Evolutionary conservation across 2,113 vertebrate species (phyloP).

Genomic region (Peromyscus leucopus): DNA sequence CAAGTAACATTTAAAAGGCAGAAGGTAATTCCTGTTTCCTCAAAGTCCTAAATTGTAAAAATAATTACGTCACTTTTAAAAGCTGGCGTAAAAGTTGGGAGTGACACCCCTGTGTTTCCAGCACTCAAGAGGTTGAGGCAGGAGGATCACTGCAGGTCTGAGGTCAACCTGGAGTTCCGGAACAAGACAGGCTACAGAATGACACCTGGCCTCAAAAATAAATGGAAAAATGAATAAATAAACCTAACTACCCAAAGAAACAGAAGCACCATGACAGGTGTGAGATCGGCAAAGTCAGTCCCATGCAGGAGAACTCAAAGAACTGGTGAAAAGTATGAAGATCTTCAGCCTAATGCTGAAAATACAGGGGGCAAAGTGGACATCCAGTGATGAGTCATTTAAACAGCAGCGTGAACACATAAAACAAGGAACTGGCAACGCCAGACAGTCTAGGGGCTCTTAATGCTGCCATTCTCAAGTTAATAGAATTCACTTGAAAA

Average conservation of each 20-base stretch:
- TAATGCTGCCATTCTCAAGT: not conserved
- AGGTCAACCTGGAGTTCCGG: not conserved
- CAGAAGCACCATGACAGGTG: not conserved
- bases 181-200: not conserved
- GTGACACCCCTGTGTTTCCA: no score
- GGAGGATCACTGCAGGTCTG: not conserved
- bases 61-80: not conserved
- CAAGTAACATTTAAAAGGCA: not conserved
- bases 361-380: not conserved
- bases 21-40: not conserved
- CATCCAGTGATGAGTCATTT: not conserved
- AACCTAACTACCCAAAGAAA: not conserved
- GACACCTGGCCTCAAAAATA: not conserved
- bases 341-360: not conserved
- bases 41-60: not conserved
- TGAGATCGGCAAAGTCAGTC: not conserved
- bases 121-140: not conserved
- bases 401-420: not conserved
- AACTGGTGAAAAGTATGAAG: not conserved
- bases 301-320: not conserved
- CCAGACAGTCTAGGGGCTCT: not conserved
- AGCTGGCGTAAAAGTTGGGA: not conserved
- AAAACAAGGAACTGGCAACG: not conserved
- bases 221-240: not conserved
- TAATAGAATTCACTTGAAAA: not conserved